These are phyloP conservation scores for Spisula subtruncata DNA, from an alignment of 2,888 invertebrate genomes.

Conservation along the genomic window DNA sequence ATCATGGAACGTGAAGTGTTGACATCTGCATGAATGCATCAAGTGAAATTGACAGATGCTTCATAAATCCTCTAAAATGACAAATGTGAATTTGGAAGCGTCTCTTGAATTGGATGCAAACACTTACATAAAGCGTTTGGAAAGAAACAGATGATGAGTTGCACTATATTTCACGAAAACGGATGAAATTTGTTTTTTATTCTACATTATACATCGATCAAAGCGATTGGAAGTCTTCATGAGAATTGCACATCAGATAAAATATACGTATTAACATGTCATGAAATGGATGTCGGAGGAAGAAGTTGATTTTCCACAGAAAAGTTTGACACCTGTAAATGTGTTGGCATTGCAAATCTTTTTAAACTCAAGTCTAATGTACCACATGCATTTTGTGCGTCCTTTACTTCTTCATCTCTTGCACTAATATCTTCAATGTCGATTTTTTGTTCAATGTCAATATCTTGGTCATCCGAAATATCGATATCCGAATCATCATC, in stretches of 20 bases:
- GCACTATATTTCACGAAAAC: background rate
- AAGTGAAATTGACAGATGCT: conserved; percentile 6
- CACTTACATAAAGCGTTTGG: conserved; percentile 7
- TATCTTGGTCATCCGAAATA: conserved; percentile 67
- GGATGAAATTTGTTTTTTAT: conserved; percentile 1
- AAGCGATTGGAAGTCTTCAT: background rate
- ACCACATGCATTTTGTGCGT: conserved; percentile 71
- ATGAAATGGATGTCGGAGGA: conserved; percentile 54
- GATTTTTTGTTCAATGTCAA: conserved; percentile 55
- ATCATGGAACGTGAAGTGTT: background rate
- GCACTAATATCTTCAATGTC: conserved; percentile 60
- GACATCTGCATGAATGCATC: conserved; percentile 2
- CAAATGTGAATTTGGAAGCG: conserved; percentile 31
- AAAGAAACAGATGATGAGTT: background rate
- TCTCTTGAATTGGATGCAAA: conserved; percentile 8
- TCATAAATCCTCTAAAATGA: background rate
- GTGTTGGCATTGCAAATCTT: conserved; percentile 45
- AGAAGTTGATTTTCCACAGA: conserved; percentile 51
- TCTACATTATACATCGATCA: background rate
- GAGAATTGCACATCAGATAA: conserved; percentile 34
- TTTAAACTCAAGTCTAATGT: conserved; percentile 60
- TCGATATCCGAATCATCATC: conserved; percentile 72
- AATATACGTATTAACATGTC: conserved; percentile 37
- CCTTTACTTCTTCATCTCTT: conserved; percentile 59
- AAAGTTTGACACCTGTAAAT: conserved; percentile 52